Percentiles rank a stretch among this genome's conserved stretches.
phyloP scores from a whole-genome alignment of 2,888 invertebrate species.

The Erynnis tages region DNA sequence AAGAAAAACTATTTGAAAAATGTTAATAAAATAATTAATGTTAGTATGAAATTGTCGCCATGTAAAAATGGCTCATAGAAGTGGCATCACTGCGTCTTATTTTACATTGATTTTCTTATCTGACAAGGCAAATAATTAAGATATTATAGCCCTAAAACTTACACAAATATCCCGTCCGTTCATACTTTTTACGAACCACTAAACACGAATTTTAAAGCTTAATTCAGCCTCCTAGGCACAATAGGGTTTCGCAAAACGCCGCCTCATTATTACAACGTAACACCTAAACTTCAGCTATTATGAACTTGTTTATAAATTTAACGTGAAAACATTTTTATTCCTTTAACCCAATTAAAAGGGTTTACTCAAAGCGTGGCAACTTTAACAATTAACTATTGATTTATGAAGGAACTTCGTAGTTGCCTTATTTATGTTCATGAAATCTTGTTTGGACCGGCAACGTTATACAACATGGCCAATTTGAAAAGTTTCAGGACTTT shows the following conservation, averaged over 20 bases:
- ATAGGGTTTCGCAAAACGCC: neutral
- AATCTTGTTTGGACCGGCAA: conserved; percentile 19
- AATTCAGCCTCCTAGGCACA: neutral
- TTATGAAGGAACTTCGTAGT: conserved; percentile 25
- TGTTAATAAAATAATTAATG: too few relatives aligned
- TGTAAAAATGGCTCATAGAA: too few relatives aligned
- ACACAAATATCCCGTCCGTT: too few relatives aligned
- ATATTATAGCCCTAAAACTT: too few relatives aligned
- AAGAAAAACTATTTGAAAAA: too few relatives aligned
- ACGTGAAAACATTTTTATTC: conserved; percentile 22
- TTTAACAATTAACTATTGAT: conserved; percentile 27
- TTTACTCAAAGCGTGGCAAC: conserved; percentile 22
- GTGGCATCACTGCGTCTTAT: too few relatives aligned
- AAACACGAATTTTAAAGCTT: too few relatives aligned
- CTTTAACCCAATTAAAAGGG: conserved; percentile 24
- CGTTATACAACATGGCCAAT: conserved; percentile 14
- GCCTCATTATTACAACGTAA: conserved; percentile 3
- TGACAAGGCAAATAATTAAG: too few relatives aligned
- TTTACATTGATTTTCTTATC: too few relatives aligned
- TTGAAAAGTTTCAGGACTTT: conserved; percentile 13
- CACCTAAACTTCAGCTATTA: conserved; percentile 18
- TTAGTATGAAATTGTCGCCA: too few relatives aligned
- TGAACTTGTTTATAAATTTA: conserved; percentile 23
- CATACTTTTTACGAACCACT: too few relatives aligned
- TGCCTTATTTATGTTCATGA: conserved; percentile 21